Base-by-base conservation (phyloP, 2,888 invertebrate species). In the Meiosimyza decipiens region DNA sequence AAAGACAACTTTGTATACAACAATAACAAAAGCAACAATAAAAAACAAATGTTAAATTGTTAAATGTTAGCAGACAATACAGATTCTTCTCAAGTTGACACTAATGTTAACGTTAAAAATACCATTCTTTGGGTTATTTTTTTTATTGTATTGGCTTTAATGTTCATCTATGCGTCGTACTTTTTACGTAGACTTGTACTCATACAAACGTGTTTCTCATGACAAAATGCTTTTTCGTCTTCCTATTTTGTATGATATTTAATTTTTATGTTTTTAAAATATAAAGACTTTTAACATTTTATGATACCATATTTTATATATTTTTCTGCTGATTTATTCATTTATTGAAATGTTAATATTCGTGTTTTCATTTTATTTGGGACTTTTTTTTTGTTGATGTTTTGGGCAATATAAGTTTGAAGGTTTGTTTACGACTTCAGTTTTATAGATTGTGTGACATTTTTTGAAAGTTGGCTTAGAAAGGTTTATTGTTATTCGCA, bases 281-380 rank as follows among this genome's bases (percentile, higher is more conserved):
- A 4, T 33, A 62, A 62, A 40, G 33, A n/a, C 13, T 49, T 65
- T 51, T 40, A 15, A 49, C 16, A 49, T 51, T 18, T 40, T 40
- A 40, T 40, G 40, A 40, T 2, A 40, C 40, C 40, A 40, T 40
- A 40, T 40, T 40, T 40, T 40, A 9, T 40, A 9, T 9, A 40
- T 40, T 40, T 40, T 11, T 12, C 7, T 11, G 15, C 18, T 65
- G 28, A 50, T 52, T 50, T 28, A 65, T 52, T 22, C 33, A 65
- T 65, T 65, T 65, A 65, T 65, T 65, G 50, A 62, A 40, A 15
- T 40, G 33, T n/a, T 62, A 40, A 62, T 40, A 47, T 15, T 57
- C 28, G 3, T 22, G 28, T 22, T n/a, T 18, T 2, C 40, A 28
- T 4, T 28, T 28, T 4, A 28, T 40, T 40, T 40, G 6, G 28